Evolutionary conservation across 1,140 invertebrate species (phyloP), one percentile per base, ranked within the genome.

Genomic region (Ceratina calcarata): DNA sequence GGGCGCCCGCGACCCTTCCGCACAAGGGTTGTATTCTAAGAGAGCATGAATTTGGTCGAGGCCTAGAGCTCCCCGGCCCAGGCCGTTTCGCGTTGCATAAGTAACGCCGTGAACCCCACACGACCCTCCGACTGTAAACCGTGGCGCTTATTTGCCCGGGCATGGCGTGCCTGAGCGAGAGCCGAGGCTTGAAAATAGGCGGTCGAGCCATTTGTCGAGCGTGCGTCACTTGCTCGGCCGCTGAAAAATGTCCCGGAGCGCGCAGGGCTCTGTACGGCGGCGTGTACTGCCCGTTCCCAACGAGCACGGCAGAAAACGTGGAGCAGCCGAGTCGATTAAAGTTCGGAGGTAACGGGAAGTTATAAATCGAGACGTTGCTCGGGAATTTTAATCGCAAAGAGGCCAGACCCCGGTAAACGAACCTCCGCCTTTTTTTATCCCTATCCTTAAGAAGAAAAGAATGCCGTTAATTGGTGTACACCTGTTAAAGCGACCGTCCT

Each of bases 21-120:
- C 80, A 86, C 83, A 90, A 89, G 91, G 90, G 89, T 90, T 88
- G 90, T 87, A 87, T 84, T 90, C 88, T 86, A 89, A 89, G 89
- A 88, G 90, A 86, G 86, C 89, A 91, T 91, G 91, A 91, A 91
- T 90, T 91, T 86, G 68, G 88, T 86, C 86, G 89, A 81, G 76
- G 66, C 69, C 65, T 70, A 73, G 74, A 57, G 24, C 61, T 37
- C 58, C 58, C 66, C 61, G 49, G 15, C 66, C 55, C 64, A 73
- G 78, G 80, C 83, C 82, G 86, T 85, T 90, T 91, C 86, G 87
- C 89, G 88, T 90, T 90, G 90, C 90, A 90, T 88, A 90, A 91
- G 90, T 91, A 91, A 91, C 88, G 88, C 87, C 86, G 87, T 80
- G 81, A 83, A 32, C 24, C 85, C 83, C 85, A 87, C 81, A 85